Evolutionary conservation across 2,113 vertebrate species (phyloP).

Genomic region (Corydoras maculifer): DNA sequence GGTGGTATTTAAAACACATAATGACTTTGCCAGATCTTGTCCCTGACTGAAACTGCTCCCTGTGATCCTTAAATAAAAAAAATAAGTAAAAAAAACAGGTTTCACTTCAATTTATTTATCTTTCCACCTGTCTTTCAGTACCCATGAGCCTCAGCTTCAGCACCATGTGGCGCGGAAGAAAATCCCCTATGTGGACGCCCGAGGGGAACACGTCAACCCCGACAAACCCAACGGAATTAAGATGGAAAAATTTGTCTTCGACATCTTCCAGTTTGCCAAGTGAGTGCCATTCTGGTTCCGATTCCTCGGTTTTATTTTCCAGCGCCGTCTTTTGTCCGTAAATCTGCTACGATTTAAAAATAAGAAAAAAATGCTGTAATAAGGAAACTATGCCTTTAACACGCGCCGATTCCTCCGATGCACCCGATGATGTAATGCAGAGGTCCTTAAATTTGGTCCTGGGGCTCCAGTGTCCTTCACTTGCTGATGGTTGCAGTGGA

Average conservation of each 20-base stretch:
- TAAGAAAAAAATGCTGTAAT: not conserved
- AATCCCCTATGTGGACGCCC: slow-evolving; percentile 77
- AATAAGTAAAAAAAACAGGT: slow-evolving; percentile 32
- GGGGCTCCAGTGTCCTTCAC: no score
- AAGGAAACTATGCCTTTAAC: slow-evolving; percentile 1
- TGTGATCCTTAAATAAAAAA: slow-evolving; percentile 16
- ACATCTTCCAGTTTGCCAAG: slow-evolving; percentile 98
- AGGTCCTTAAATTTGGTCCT: no score
- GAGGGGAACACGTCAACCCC: slow-evolving; percentile 76
- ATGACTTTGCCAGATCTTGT: no score
- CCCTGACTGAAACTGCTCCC: no score
- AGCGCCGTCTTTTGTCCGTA: slow-evolving; percentile 18
- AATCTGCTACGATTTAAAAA: slow-evolving; percentile 20
- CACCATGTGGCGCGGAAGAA: slow-evolving; percentile 96
- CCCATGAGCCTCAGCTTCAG: slow-evolving; percentile 80
- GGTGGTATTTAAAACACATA: no score
- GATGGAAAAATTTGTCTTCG: slow-evolving; percentile 98
- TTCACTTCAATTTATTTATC: slow-evolving; percentile 20
- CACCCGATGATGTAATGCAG: no score
- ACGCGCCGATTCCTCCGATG: no score
- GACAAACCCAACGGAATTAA: slow-evolving; percentile 97
- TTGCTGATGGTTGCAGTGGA: no score
- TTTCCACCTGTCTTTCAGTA: slow-evolving; percentile 54
- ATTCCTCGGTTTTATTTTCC: slow-evolving; percentile 8
- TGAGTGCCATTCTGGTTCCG: slow-evolving; percentile 57